phyloP scores from a whole-genome alignment of 2,113 vertebrate species.

The Seriola dumerili region DNA sequence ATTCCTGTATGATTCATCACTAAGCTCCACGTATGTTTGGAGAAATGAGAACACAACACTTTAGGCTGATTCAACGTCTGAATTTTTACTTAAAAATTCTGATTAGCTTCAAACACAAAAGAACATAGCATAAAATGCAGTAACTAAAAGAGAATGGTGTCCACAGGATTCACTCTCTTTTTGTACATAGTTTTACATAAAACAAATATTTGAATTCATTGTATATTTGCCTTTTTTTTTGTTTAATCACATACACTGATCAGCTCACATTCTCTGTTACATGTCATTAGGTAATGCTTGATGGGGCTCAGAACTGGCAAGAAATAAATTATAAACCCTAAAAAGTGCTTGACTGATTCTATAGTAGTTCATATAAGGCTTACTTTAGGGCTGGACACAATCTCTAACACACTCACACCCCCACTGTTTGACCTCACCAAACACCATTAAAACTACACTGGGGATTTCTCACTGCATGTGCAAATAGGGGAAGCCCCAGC shows the following conservation, averaged over 20 bases:
- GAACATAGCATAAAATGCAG: constrained; percentile 2
- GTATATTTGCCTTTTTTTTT: neutral
- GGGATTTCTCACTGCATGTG: constrained; percentile 8
- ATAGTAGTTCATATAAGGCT: constrained; percentile 3
- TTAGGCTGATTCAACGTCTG: neutral
- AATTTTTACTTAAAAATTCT: constrained; percentile 33
- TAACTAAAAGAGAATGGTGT: constrained; percentile 21
- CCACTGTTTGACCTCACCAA: neutral
- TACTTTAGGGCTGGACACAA: neutral
- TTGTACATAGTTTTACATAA: constrained; percentile 26
- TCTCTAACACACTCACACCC: neutral
- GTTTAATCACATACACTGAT: neutral
- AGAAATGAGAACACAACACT: neutral
- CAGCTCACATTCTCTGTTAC: constrained; percentile 1
- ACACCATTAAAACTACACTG: neutral
- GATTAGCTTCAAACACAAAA: constrained; percentile 34
- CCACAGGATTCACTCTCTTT: constrained; percentile 23
- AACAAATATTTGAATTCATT: constrained; percentile 13
- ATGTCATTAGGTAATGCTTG: neutral
- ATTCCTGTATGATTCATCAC: neutral
- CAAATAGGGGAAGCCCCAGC: neutral
- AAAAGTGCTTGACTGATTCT: constrained; percentile 27
- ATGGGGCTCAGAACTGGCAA: constrained; percentile 29
- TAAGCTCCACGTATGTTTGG: neutral
- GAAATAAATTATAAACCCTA: neutral